Base-by-base conservation (phyloP, 92 coral and sea anemone genomes). In the Porites evermanni region DNA sequence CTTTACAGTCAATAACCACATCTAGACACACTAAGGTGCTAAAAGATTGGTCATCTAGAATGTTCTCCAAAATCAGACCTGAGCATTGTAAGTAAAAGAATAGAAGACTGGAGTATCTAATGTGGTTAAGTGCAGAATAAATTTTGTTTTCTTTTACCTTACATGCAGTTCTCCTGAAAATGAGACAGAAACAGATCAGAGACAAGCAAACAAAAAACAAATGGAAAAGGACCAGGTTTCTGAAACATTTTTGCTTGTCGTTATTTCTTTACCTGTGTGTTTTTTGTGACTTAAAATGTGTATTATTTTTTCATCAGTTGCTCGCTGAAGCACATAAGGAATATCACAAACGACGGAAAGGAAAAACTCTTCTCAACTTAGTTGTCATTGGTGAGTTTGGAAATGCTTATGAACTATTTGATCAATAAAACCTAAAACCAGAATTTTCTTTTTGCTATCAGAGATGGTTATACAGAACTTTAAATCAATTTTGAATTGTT, bases 371-470 rank as follows among this genome's bases (percentile, higher is more conserved):
- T 53, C 97, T 97, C 64, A 97, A 97, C 75, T 88, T 97, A 72
- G 99, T 97, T 72, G 98, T 95, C 1, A 97, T 95, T 79, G 99
- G 99, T 96, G 67, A 73, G 97, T 86, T 56, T 21, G 6, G 23
- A 19, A 3, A 68, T 21, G 44, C 1, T 19, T 29, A 19, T 68
- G 12, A 11, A 63, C 67, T 56, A 17, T 56, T 56, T 56, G 61
- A 56, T 56, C 61, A 56, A 14, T 11, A 56, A 56, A 56, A 56
- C 17, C 16, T 11, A 56, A 8, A 56, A 12, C 12, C 14, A 1
- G 61, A 14, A 14, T 14, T 11, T 12, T 56, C 16, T 11, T 12
- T 56, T 11, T 56, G 17, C 47, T 38, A 38, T 38, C 47, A 38
- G 47, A 38, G 6, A 38, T 38, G 4, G 0, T 38, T 38, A 38